Base-by-base conservation (phyloP, 1,140 invertebrate species). In the Phymorhynchus buccinoides region DNA sequence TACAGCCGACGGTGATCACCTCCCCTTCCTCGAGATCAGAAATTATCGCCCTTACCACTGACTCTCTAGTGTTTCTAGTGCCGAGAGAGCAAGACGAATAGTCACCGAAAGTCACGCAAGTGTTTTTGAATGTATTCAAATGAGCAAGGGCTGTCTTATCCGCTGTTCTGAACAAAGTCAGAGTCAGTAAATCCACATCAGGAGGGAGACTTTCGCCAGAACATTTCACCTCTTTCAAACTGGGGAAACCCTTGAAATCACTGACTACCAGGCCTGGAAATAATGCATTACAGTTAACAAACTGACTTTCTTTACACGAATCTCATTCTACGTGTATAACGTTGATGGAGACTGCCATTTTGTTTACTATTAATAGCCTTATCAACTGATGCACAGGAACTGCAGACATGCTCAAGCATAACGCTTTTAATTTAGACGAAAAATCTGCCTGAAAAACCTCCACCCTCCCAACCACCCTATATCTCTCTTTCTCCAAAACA, bases 181-280 rank as follows among this genome's bases (percentile, higher is more conserved):
- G 48, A 1, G 80, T 39, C 52, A 42, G 16, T 35, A 82, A 35
- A 22, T 39, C 56, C 7, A 66, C 80, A 39, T 68, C 80, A 16
- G 80, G 22, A n/a, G 32, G 9, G 6, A 82, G 27, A 66, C 62
- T 27, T 39, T 27, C 62, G 32, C 52, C 80, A 1, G 30, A 66
- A 35, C 80, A 82, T 27, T 82, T 56, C 39, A 82, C 80, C 41
- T 82, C 80, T 56, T 82, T 30, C 68, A 82, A 39, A 41, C 80
- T 82, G 27, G 52, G 56, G 27, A 82, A 66, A 3, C 80, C 56
- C 7, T n/a, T 14, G n/a, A 82, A 82, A 39, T 82, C 80, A 6
- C 80, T 52, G 0, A 82, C 80, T 18, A 32, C 41, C 35, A 82
- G 30, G 1, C 80, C 80, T 82, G 80, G 27, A 82, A 82, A 35